Evolutionary conservation across 2,888 invertebrate genomes (phyloP), one percentile per base, ranked within the genome.

Genomic region (Lithophane socia): DNA sequence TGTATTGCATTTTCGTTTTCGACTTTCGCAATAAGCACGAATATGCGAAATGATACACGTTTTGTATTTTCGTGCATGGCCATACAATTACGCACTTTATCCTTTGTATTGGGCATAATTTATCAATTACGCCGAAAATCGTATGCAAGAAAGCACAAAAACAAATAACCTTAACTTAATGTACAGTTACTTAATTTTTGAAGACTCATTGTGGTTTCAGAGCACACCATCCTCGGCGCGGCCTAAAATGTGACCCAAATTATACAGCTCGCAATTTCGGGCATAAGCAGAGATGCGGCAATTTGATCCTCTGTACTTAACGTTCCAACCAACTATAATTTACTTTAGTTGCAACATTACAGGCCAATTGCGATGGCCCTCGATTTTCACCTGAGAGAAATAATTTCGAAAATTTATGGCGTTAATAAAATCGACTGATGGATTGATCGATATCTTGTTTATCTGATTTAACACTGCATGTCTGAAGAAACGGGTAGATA

Each of bases 371-470:
- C 78, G 88, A 87, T 79, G 79, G 88, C 84, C 86, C 87, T 88
- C 90, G 89, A 91, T 90, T 92, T 91, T 90, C 89, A 88, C 85
- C 82, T 86, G 84, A 86, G 87, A 87, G 90, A 92, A 92, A 92
- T 91, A 91, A 91, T 93, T 93, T 90, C 87, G 87, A 87, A 92
- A 93, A 94, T 93, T 91, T 93, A 93, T 90, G 84, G 86, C 87
- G 87, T 90, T 90, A 91, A 93, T 92, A 93, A 94, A 94, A 92
- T 88, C 84, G 85, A 86, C 85, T 89, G 91, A 92, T 91, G 89
- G 91, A 92, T 92, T 92, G 93, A 93, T 93, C 92, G 91, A 92
- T 92, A 92, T 90, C 91, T 90, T 88, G 88, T 89, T 90, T 89
- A 87, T 87, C 85, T 76, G 82, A 85, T 83, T 68, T 79, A 81